These are phyloP conservation scores for Hippasteria phrygiana DNA, from an alignment of 53 echinoderm and acorn worm species.

Conservation along the genomic window DNA sequence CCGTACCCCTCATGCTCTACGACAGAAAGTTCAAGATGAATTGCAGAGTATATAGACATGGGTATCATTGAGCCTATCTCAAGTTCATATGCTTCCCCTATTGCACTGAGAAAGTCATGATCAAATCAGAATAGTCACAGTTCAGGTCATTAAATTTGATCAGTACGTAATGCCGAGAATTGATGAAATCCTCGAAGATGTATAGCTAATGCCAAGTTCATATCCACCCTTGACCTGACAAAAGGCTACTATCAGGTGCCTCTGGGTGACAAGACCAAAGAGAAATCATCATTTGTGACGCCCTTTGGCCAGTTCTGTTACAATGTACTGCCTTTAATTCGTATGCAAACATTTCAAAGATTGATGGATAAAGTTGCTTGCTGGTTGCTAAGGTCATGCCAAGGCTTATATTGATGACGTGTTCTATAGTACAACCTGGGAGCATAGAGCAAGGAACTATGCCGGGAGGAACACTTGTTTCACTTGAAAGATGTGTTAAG, in stretches of 20 bases:
- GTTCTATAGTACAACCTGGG: too few species aligned
- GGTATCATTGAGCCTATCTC: conserved; percentile 49
- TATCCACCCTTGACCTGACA: conserved; percentile 72
- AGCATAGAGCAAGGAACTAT: too few species aligned
- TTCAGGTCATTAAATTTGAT: conserved; percentile 49
- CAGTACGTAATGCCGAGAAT: conserved; percentile 62
- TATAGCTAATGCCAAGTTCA: conserved; percentile 48
- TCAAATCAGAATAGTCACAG: conserved; percentile 20
- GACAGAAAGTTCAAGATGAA: conserved; percentile 40
- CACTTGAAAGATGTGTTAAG: too few species aligned
- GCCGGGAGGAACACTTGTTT: too few species aligned
- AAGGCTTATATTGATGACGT: too few species aligned
- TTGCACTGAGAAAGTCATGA: neutral
- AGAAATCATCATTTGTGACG: conserved; percentile 72
- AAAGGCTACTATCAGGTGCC: conserved; percentile 79
- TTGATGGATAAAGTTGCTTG: too few species aligned
- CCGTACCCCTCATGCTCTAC: conserved; percentile 8
- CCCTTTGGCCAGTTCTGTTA: conserved; percentile 71
- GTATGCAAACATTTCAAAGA: too few species aligned
- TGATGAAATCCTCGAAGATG: conserved; percentile 60
- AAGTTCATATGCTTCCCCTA: conserved; percentile 61
- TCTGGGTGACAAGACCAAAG: conserved; percentile 30
- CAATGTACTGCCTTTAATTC: conserved; percentile 74
- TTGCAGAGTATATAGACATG: conserved; percentile 41
- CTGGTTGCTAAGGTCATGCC: too few species aligned